These are phyloP conservation scores for Whitmania pigra DNA, from an alignment of 1,140 invertebrate species.

Conservation along the genomic window DNA sequence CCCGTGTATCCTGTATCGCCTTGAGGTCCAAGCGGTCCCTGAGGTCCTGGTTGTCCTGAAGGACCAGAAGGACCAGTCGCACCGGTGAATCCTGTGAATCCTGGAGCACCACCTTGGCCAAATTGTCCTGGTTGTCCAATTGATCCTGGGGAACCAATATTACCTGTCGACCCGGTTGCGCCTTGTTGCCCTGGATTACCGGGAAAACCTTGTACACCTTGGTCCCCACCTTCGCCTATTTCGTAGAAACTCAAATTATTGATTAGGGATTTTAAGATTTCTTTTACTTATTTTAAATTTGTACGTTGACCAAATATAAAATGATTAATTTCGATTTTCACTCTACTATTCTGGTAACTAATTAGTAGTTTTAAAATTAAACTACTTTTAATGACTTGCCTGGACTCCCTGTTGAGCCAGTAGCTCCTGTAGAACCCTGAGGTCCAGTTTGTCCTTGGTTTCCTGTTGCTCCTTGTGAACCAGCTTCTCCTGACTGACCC, in stretches of 20 bases:
- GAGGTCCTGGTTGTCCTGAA: conserved; percentile 2
- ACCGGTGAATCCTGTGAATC: conserved; percentile 6
- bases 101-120: conserved; percentile 8
- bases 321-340: too few relatives aligned
- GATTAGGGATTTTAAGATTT: too few relatives aligned
- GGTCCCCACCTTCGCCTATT: background rate
- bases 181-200: background rate
- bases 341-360: too few relatives aligned
- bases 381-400: background rate
- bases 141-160: conserved; percentile 1
- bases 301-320: too few relatives aligned
- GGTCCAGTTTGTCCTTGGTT: conserved; percentile 12
- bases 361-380: background rate
- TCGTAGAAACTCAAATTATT: background rate
- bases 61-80: background rate
- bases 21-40: conserved; percentile 12
- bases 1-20: conserved; percentile 14
- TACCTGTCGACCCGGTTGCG: conserved; percentile 1
- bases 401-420: background rate
- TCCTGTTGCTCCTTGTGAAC: conserved; percentile 10
- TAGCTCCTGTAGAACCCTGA: background rate
- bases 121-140: conserved; percentile 7
- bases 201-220: background rate
- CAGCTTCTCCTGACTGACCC: conserved; percentile 17
- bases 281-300: too few relatives aligned